phyloP scores from a whole-genome alignment of 2,888 invertebrate species.

The Iselma pallidipennis region DNA sequence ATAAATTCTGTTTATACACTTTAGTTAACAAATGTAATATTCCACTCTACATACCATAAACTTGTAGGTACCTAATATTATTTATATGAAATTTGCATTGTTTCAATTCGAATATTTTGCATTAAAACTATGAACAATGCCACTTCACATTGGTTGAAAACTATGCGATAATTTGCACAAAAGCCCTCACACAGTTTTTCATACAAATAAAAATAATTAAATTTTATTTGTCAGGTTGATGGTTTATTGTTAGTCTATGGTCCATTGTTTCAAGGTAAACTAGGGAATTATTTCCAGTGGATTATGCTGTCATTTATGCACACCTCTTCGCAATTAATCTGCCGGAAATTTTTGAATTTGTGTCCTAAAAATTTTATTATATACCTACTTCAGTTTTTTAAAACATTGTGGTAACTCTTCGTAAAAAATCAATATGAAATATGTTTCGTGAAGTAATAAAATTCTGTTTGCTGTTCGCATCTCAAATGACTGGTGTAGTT shows the following conservation, averaged over 20 bases:
- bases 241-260: no score
- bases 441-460: constrained; percentile 45
- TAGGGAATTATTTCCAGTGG: no score
- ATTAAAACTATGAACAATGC: constrained; percentile 34
- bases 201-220: background rate
- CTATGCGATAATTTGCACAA: background rate
- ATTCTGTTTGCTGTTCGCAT: constrained; percentile 47
- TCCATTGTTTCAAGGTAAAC: no score
- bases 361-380: no score
- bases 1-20: constrained; percentile 55
- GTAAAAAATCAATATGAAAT: constrained; percentile 31
- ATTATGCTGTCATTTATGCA: no score
- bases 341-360: no score
- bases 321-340: no score
- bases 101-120: constrained; percentile 39
- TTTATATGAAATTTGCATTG: constrained; percentile 26
- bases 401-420: no score
- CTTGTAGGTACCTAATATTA: constrained; percentile 20
- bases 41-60: constrained; percentile 39
- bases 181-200: background rate
- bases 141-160: constrained; percentile 33
- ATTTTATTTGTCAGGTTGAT: background rate
- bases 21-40: constrained; percentile 53
- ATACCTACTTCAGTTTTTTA: no score
- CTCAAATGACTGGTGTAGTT: constrained; percentile 49